phyloP scores from a whole-genome alignment of 2,113 vertebrate genomes.

The Triplophysa rosa region DNA sequence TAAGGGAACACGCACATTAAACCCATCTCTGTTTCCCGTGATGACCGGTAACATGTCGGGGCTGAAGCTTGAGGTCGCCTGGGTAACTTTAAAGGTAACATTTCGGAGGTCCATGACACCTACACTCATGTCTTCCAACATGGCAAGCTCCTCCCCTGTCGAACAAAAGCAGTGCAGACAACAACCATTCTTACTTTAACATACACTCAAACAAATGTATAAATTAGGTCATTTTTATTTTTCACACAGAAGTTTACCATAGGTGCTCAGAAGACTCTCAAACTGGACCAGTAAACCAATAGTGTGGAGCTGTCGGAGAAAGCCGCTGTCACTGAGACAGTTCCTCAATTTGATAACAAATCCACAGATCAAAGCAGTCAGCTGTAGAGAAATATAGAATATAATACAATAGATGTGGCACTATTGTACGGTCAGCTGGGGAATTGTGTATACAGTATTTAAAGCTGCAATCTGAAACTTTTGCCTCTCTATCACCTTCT shows the following conservation, averaged over 20 bases:
- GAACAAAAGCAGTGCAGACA: not conserved
- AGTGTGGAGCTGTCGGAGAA: conserved; percentile 93
- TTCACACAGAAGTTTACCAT: conserved; percentile 76
- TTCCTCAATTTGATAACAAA: conserved; percentile 95
- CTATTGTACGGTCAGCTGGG: not conserved
- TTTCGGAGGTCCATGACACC: conserved; percentile 96
- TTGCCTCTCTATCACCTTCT: too few relatives aligned
- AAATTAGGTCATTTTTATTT: not conserved
- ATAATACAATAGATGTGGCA: not conserved
- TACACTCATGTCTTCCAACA: conserved; percentile 97
- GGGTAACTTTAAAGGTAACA: conserved; percentile 98
- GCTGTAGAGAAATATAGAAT: conserved; percentile 66
- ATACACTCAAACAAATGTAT: not conserved
- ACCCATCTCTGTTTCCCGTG: conserved; percentile 94
- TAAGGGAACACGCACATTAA: conserved; percentile 93
- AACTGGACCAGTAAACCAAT: conserved; percentile 96
- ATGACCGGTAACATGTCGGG: conserved; percentile 96
- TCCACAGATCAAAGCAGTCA: conserved; percentile 94
- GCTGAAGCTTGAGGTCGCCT: conserved; percentile 84
- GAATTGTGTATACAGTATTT: not conserved
- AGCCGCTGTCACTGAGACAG: conserved; percentile 88
- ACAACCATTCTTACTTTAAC: not conserved
- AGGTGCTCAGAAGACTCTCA: conserved; percentile 94
- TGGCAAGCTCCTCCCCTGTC: conserved; percentile 93
- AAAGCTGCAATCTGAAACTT: not conserved